Percentiles rank a stretch among this genome's conserved stretches.
Conservation (phyloP, 2,888 invertebrate genomes). For the Diploptera punctata region DNA sequence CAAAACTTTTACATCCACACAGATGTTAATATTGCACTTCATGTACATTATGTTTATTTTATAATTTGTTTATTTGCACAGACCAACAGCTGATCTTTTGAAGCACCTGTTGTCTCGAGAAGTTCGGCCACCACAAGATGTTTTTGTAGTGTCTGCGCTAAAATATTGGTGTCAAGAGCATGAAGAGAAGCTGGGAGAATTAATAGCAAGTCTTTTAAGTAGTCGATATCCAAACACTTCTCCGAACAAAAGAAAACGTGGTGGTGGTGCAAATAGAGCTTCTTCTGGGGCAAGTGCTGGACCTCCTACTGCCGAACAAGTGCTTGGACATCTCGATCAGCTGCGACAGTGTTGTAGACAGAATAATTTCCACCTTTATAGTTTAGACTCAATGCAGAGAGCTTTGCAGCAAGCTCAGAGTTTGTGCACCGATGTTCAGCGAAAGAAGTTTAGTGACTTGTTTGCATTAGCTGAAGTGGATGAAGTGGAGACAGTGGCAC, state of each 20-base stretch:
- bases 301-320: conserved; percentile 82
- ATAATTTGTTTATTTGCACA: conserved; percentile 49
- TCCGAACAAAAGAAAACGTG: conserved; percentile 90
- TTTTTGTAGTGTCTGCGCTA: conserved; percentile 89
- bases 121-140: conserved; percentile 75
- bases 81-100: conserved; percentile 84
- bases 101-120: conserved; percentile 82
- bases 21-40: too few species aligned
- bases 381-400: conserved; percentile 89
- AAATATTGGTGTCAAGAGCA: conserved; percentile 95
- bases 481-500: conserved; percentile 64
- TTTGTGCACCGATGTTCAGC: conserved; percentile 86
- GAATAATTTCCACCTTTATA: conserved; percentile 68
- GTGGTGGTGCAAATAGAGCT: conserved; percentile 61
- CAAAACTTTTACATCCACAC: too few species aligned
- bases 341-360: conserved; percentile 73
- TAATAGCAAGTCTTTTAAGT: conserved; percentile 78
- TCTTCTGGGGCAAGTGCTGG: conserved; percentile 54
- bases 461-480: conserved; percentile 91
- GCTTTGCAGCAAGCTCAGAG: conserved; percentile 88
- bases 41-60: background rate
- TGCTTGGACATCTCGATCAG: conserved; percentile 91
- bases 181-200: conserved; percentile 86
- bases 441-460: conserved; percentile 89
- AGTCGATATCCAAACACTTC: conserved; percentile 86